Evolutionary conservation across 1,140 invertebrate species (phyloP), one percentile per base, ranked within the genome.

Genomic region (Tenebrio molitor): DNA sequence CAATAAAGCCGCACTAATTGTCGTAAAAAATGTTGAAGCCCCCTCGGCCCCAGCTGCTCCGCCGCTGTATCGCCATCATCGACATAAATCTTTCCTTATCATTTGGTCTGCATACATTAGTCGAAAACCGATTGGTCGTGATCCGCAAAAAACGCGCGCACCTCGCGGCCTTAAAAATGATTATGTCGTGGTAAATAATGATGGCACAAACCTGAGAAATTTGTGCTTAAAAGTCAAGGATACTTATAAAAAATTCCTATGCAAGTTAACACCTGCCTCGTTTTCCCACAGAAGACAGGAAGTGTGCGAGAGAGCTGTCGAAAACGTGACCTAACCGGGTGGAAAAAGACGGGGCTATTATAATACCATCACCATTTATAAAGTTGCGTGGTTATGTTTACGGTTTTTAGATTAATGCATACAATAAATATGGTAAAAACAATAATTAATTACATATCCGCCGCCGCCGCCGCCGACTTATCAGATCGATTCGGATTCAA

Each of bases 201-300:
- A 39, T 39, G 36, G 36, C 36, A 39, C 36, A 39, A 33, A 39
- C 36, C 36, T 23, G 12, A 25, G n/a, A 33, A 58, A 58, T 33
- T 58, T 58, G 3, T 33, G 50, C 50, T 58, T 34, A 58, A 70
- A 53, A 70, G 68, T 70, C 68, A 70, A 70, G 68, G 68, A 70
- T 69, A 53, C 16, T 5, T 8, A 69, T 70, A 70, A 70, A 70
- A 70, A 70, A 70, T 70, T 70, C 68, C 68, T 62, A 62, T 70
- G 68, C 68, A 70, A 62, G 68, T 58, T 70, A 70, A 58, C 68
- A 70, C 68, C 68, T 70, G 68, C 68, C 68, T 70, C 29, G 23
- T 70, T 70, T 70, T 70, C 68, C 68, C 68, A 70, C 68, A 70
- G 33, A 62, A 53, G 46, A 70, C 68, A 70, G 68, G 68, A 70